Evolutionary conservation across 2,797 vertebrate genomes (phyloP).

Genomic region (Phoeniculus purpureus): DNA sequence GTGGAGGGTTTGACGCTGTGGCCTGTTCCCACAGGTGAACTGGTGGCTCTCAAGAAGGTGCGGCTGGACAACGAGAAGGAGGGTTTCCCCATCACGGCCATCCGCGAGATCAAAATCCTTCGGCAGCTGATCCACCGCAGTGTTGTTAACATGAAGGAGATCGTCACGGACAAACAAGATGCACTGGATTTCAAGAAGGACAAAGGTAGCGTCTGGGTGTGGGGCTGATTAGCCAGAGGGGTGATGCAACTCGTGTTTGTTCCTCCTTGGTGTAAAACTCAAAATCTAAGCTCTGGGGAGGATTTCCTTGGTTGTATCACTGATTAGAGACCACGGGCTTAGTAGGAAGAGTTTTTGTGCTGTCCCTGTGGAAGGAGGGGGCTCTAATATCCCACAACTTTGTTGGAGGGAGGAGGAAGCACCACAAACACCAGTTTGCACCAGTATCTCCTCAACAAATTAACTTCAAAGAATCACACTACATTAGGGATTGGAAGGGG

Average conservation of each 20-base stretch:
- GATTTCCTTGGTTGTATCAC: not conserved
- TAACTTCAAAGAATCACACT: not conserved
- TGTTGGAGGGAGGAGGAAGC: not conserved
- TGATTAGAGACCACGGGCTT: not conserved
- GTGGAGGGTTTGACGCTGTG: not conserved
- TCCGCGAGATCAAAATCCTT: constrained; percentile 98
- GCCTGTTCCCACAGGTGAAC: constrained; percentile 82
- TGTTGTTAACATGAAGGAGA: constrained; percentile 99
- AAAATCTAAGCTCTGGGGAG: not conserved
- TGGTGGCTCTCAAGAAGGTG: constrained; percentile 98
- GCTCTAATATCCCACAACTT: not conserved
- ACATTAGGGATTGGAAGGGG: too few species aligned
- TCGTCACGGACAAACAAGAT: constrained; percentile 98
- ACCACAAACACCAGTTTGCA: not conserved
- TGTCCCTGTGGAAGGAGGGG: not conserved
- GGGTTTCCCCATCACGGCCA: constrained; percentile 98
- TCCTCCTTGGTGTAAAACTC: not conserved
- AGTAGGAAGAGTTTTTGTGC: not conserved
- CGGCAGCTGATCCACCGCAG: constrained; percentile 96
- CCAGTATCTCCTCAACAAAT: not conserved
- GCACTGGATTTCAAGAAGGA: constrained; percentile 99
- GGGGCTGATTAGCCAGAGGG: not conserved
- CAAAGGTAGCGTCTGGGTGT: constrained; percentile 83
- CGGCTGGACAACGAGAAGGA: constrained; percentile 98
- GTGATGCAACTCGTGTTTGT: not conserved